A percentile compares a stretch with the other conserved stretches of the same genome.
phyloP scores from a whole-genome alignment of 2,113 vertebrate genomes.

The Propithecus coquereli region DNA sequence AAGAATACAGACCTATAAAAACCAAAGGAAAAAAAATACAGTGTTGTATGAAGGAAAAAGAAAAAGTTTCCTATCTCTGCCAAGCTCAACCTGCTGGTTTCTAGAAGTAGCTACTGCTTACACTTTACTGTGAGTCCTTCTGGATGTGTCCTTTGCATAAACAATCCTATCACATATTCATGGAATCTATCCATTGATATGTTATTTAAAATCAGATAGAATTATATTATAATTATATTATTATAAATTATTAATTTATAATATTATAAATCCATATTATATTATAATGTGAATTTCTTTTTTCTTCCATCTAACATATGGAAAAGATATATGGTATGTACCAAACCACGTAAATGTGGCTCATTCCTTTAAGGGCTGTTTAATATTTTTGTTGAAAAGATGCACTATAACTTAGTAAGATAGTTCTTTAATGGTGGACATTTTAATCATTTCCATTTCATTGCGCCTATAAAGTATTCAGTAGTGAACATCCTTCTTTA shows the following conservation, averaged over 20 bases:
- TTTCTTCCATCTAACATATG: not conserved
- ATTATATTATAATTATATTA: not conserved
- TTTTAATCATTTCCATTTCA: constrained; percentile 22
- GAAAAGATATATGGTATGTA: not conserved
- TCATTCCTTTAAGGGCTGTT: not conserved
- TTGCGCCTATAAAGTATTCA: not conserved
- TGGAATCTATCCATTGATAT: not conserved
- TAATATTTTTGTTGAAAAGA: not conserved
- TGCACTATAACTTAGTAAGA: not conserved
- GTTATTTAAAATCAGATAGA: not conserved
- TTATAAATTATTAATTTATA: too few relatives aligned
- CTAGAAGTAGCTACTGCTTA: not conserved
- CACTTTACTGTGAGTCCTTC: not conserved
- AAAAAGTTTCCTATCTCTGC: not conserved
- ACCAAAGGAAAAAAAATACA: not conserved
- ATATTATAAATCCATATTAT: too few relatives aligned
- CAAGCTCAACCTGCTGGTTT: not conserved
- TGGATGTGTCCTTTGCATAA: not conserved
- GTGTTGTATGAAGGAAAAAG: not conserved
- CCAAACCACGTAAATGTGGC: not conserved
- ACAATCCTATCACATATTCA: not conserved
- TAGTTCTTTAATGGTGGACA: not conserved
- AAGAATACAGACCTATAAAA: not conserved
- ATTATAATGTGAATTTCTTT: not conserved
- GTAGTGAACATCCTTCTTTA: not conserved